Evolutionary conservation across 2,888 invertebrate genomes (phyloP), one percentile per base, ranked within the genome.

Genomic region (Dinocampus coccinellae): DNA sequence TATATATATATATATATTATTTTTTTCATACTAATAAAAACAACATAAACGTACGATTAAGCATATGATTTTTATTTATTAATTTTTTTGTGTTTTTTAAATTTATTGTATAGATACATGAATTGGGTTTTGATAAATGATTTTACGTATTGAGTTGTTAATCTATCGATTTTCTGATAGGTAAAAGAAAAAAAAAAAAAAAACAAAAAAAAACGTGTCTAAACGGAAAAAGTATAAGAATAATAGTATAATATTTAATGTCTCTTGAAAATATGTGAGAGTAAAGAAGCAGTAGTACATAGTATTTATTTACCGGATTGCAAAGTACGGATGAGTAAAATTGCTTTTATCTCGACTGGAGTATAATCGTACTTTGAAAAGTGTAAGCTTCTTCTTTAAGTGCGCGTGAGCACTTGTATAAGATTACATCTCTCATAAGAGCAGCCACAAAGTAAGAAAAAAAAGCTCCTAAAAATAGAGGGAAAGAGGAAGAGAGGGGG

Each of bases 321-420:
- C 55, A 47, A 47, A 24, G 39, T 7, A 24, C 62, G n/a, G 62
- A 24, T 62, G 62, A 62, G 39, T 62, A 36, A 62, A 62, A 24
- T 62, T 11, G 24, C 22, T 34, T 39, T 20, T 42, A 20, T 24
- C 42, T 62, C 29, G 29, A 58, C 22, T 7, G 61, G 47, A 4
- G 7, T 3, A 39, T 69, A 69, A 62, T 69, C 69, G 60, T 52
- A 39, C 39, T 62, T 61, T 53, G 22, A 52, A 52, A 52, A 69
- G 61, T 68, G 60, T 68, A 68, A 68, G 67, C 67, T 47, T 60
- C 52, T 52, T 52, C 24, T 29, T n/a, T n/a, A 9, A 47, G 47
- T 16, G 16, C 16, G 16, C 47, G 20, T 60, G 33, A 58, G 24
- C 63, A 24, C 69, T 47, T 53, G 47, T 52, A 52, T 61, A 47